These are phyloP conservation scores for Dinomys branickii DNA, from an alignment of 2,113 vertebrate genomes.

Conservation along the genomic window DNA sequence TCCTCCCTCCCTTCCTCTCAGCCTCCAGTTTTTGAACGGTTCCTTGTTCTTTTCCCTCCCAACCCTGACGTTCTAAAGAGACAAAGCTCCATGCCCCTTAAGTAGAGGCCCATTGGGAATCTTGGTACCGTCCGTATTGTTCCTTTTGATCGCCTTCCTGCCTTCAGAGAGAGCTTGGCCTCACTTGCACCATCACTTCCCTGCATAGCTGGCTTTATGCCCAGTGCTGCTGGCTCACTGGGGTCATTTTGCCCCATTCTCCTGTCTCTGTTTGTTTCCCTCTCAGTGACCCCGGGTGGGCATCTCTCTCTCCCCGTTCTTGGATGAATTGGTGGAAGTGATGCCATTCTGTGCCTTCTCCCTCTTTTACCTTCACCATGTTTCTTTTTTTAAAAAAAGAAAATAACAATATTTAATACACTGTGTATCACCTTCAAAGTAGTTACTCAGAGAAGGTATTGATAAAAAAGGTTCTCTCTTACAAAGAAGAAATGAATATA, in stretches of 20 bases:
- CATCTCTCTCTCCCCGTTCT: not conserved
- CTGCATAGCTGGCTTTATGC: not conserved
- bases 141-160: not conserved
- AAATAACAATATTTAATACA: not conserved
- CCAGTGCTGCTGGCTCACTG: not conserved
- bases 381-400: not conserved
- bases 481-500: not conserved
- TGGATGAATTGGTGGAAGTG: not conserved
- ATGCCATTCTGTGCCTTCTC: slow-evolving; percentile 18
- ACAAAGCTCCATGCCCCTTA: not conserved
- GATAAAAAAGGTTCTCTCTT: not conserved
- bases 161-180: not conserved
- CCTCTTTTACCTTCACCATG: not conserved
- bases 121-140: not conserved
- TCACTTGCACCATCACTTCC: not conserved
- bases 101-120: not conserved
- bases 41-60: slow-evolving; percentile 50
- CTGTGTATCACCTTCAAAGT: not conserved
- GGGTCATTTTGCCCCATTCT: not conserved
- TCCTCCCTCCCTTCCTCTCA: slow-evolving; percentile 34
- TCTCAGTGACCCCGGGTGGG: not conserved
- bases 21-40: slow-evolving; percentile 61
- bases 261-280: not conserved
- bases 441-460: not conserved
- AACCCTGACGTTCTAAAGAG: not conserved